Evolutionary conservation across 2,888 invertebrate species (phyloP).

Genomic region (Rhorus exstirpatorius): DNA sequence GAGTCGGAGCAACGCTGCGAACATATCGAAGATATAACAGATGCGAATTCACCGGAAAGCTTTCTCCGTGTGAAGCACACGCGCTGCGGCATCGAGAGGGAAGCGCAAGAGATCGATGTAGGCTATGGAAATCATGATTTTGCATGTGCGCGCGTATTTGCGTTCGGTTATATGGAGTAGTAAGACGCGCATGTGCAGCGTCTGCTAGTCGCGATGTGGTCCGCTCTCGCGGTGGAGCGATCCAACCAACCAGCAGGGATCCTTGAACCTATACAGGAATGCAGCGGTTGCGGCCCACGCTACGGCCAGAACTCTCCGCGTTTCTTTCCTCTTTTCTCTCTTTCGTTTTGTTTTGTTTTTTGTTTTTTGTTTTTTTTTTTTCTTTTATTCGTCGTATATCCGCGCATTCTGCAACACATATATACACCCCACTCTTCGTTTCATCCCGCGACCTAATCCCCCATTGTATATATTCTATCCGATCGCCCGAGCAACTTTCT

Average conservation of each 20-base stretch:
- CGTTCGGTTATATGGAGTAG: constrained; percentile 49
- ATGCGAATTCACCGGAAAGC: constrained; percentile 34
- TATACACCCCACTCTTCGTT: constrained; percentile 71
- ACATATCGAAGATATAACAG: not conserved
- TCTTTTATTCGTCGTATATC: constrained; percentile 77
- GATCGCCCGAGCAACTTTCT: not conserved
- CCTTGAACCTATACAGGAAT: constrained; percentile 85
- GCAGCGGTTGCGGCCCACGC: constrained; percentile 84
- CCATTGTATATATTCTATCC: constrained; percentile 38
- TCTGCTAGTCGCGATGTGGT: constrained; percentile 49
- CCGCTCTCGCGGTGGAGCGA: constrained; percentile 58
- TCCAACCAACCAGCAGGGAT: constrained; percentile 79
- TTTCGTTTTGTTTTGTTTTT: constrained; percentile 77
- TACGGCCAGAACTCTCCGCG: constrained; percentile 64
- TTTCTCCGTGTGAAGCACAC: constrained; percentile 25
- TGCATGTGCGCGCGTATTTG: not conserved
- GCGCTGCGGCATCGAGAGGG: too few relatives aligned
- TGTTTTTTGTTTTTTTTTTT: constrained; percentile 77
- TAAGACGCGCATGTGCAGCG: constrained; percentile 30
- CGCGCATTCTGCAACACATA: constrained; percentile 52
- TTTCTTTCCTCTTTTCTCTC: constrained; percentile 73
- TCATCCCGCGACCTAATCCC: constrained; percentile 70
- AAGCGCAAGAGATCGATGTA: constrained; percentile 15
- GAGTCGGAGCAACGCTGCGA: not conserved
- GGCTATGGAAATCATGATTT: not conserved